Evolutionary conservation across 2,113 vertebrate genomes (phyloP), one percentile per base, ranked within the genome.

Genomic region (Chascanopsetta lugubris): DNA sequence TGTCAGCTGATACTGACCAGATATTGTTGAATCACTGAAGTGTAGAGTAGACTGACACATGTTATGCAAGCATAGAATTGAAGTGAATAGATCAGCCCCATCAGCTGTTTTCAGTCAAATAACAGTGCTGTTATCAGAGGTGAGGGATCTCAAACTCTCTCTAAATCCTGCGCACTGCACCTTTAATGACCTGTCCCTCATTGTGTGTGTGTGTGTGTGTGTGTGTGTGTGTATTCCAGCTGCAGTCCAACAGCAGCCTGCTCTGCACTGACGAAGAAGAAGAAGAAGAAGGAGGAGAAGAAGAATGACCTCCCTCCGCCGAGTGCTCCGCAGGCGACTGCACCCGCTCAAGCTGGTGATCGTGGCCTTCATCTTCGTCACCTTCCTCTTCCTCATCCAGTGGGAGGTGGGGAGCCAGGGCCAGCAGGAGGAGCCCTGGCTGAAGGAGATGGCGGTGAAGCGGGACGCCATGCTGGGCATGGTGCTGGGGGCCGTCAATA

Each of bases 321-420:
- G 93, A 79, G 64, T 95, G 36, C 82, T 95, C 59, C 89, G 92
- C 75, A 90, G 93, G 71, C 85, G 93, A 12, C 66, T 96, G 80
- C 89, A 92, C 76, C 94, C 94, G 48, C 93, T 96, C 81, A 97
- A 96, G 42, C 88, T 98, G 81, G 93, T 87, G 15, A 51, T 92
- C 40, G 90, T 96, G 56, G 90, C 94, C 45, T 84, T 97, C 64
- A 84, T 96, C 66, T 99, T 99, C 82, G 81, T 98, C 79, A 88
- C 95, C 5, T 94, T 98, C 88, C 85, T 98, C 58, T 94, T 99
- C 90, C 93, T 99, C 79, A 94, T 99, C 78, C 97, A 99, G 92
- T 93, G 94, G 92, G 97, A 98, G 90, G 95, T 98, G n/a, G 94
- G 92, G 43, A 85, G 93, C 82, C 93, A 93, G 57, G 88, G 90